Base-by-base conservation (phyloP, 35 echinoderm and acorn worm species). In the Lytechinus pictus region DNA sequence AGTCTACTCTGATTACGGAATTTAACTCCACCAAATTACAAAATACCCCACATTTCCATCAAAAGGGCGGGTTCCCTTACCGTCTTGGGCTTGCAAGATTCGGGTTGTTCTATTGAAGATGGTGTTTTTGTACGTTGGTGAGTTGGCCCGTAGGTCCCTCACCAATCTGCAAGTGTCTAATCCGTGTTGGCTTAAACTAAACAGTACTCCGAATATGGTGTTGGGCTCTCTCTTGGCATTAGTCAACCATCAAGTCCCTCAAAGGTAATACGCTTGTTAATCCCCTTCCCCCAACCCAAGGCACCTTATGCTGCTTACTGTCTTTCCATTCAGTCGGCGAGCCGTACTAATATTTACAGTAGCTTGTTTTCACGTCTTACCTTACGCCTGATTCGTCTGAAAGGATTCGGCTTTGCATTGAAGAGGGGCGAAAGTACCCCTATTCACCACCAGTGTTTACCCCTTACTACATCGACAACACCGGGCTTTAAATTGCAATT, bases 11-110 rank as follows among this genome's bases (percentile, higher is more conserved):
- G 92, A 93, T 93, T 93, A 55, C 92, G 54, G 92, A 93, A 93
- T 57, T 93, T 93, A 93, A 93, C 92, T 93, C 92, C 92, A 57
- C 92, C 92, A 93, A 93, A 93, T 93, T 93, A 93, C 92, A 93
- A 93, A 93, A 93, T 93, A 93, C 92, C 54, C 53, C 92, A 54
- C 28, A 55, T 93, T 93, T 93, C 92, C 55, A 57, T 54, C 92
- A 93, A 93, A 57, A 93, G 53, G 53, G 92, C 66, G 88, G 88
- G 88, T 90, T 90, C 28, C 21, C 92, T 93, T 55, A 57, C 52
- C 53, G 57, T 93, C 92, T 10, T 16, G 28, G 53, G 92, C 52
- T 57, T 27, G n/a, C 52, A 54, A 11, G 53, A 10, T 93, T 57
- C 88, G 55, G 54, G 53, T 27, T 55, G n/a, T 57, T 54, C 92